Evolutionary conservation across 2,888 invertebrate species (phyloP).

Genomic region (Rhagonycha fulva): DNA sequence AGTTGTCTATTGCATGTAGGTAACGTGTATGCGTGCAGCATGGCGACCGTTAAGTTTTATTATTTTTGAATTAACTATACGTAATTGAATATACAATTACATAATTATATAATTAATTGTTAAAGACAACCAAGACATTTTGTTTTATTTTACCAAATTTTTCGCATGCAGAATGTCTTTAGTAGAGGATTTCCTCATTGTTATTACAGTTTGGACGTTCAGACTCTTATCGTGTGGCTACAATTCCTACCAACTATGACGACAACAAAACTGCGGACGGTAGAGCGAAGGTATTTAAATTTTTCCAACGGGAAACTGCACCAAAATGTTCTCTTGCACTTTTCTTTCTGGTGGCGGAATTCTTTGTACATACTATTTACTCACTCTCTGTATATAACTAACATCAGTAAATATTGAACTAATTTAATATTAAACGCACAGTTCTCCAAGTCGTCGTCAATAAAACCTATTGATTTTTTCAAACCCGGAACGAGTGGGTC

Average conservation of each 20-base stretch:
- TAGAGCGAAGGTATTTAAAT: constrained; percentile 77
- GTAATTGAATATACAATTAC: background rate
- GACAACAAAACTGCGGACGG: constrained; percentile 96
- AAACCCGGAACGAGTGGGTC: background rate
- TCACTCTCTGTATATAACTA: background rate
- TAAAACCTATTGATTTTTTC: background rate
- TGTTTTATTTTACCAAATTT: constrained; percentile 1
- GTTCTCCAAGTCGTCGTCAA: background rate
- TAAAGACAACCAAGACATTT: background rate
- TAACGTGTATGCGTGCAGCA: constrained; percentile 6
- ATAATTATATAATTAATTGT: background rate
- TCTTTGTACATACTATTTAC: background rate
- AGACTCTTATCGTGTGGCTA: constrained; percentile 97
- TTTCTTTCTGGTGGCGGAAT: background rate
- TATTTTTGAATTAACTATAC: background rate
- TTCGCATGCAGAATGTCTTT: constrained; percentile 22
- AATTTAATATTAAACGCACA: background rate
- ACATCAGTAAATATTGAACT: background rate
- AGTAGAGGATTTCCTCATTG: constrained; percentile 28
- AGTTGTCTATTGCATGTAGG: background rate
- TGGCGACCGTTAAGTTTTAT: background rate
- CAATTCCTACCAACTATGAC: constrained; percentile 88
- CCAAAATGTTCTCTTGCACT: constrained; percentile 19
- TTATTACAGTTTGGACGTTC: constrained; percentile 83
- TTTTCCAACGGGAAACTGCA: constrained; percentile 10